Percentiles rank a stretch among this genome's conserved stretches.
phyloP scores from a whole-genome alignment of 2,888 invertebrate genomes.

The Temnothorax ravouxi region DNA sequence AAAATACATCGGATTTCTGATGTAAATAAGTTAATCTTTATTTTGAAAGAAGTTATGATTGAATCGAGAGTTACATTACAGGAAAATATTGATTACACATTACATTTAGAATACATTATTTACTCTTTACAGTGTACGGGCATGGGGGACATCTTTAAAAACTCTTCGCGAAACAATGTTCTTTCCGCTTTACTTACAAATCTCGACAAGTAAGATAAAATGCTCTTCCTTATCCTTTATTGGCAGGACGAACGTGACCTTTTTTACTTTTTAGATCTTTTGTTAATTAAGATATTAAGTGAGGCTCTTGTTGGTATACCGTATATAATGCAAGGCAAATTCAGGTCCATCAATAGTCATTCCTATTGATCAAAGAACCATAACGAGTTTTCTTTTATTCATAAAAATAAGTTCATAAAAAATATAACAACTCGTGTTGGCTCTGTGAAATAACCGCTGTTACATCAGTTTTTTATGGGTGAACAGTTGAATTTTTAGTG shows the following conservation, averaged over 20 bases:
- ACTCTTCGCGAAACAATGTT: constrained; percentile 55
- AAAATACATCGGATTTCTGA: constrained; percentile 33
- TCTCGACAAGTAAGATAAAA: constrained; percentile 45
- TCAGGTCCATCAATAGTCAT: constrained; percentile 64
- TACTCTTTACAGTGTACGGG: constrained; percentile 62
- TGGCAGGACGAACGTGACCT: constrained; percentile 58
- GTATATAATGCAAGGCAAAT: constrained; percentile 66
- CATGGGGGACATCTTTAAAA: constrained; percentile 57
- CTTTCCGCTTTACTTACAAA: constrained; percentile 46
- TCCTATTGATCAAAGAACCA: constrained; percentile 55
- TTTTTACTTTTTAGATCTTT: constrained; percentile 14
- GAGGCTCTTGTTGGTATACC: constrained; percentile 44
- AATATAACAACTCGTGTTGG: constrained; percentile 35
- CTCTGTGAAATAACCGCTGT: constrained; percentile 18
- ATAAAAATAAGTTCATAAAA: constrained; percentile 32
- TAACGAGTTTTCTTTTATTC: constrained; percentile 25
- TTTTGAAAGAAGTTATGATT: constrained; percentile 70
- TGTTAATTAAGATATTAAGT: constrained; percentile 35
- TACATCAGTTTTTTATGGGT: constrained; percentile 9
- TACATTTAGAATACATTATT: constrained; percentile 77
- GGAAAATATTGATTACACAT: constrained; percentile 80
- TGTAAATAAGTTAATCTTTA: constrained; percentile 74
- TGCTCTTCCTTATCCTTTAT: constrained; percentile 47
- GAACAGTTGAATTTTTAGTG: constrained; percentile 23
- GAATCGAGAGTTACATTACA: constrained; percentile 75